Conservation (phyloP, 2,797 vertebrate species). For the Paedocypris micromegethes region DNA sequence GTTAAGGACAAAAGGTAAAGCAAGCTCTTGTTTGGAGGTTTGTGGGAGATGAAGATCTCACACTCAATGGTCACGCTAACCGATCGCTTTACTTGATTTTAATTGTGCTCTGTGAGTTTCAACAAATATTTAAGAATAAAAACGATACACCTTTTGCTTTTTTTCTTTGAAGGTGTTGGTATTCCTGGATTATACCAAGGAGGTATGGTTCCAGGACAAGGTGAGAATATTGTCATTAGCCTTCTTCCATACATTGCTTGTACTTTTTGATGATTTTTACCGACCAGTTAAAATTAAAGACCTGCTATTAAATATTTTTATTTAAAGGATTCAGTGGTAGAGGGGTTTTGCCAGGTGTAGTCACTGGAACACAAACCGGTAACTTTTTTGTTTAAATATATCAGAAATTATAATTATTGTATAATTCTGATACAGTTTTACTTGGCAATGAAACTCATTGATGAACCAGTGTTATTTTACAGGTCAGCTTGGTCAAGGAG, state of each 20-base stretch:
- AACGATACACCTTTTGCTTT: background rate
- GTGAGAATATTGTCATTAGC: constrained; percentile 53
- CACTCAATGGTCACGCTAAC: too few species aligned
- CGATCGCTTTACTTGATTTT: too few species aligned
- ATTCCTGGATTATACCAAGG: constrained; percentile 88
- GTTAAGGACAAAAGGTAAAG: too few species aligned
- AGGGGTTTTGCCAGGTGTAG: constrained; percentile 87
- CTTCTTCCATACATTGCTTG: background rate
- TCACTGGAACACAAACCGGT: constrained; percentile 87
- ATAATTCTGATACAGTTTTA: background rate
- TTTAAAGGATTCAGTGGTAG: constrained; percentile 67
- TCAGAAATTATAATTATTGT: background rate
- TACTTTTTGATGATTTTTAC: constrained; percentile 4
- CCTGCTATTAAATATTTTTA: constrained; percentile 4
- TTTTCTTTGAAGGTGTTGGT: constrained; percentile 72
- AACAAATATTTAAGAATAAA: background rate
- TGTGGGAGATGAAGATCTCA: too few species aligned
- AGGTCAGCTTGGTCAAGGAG: constrained; percentile 64
- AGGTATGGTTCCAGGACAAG: constrained; percentile 82
- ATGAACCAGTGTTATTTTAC: constrained; percentile 13
- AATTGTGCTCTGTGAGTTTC: background rate
- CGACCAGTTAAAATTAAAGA: background rate
- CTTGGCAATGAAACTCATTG: constrained; percentile 1
- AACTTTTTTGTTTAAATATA: constrained; percentile 17
- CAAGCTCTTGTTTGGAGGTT: too few species aligned